These are phyloP conservation scores for Ostrea edulis DNA, from an alignment of 1,140 invertebrate genomes.

Conservation along the genomic window DNA sequence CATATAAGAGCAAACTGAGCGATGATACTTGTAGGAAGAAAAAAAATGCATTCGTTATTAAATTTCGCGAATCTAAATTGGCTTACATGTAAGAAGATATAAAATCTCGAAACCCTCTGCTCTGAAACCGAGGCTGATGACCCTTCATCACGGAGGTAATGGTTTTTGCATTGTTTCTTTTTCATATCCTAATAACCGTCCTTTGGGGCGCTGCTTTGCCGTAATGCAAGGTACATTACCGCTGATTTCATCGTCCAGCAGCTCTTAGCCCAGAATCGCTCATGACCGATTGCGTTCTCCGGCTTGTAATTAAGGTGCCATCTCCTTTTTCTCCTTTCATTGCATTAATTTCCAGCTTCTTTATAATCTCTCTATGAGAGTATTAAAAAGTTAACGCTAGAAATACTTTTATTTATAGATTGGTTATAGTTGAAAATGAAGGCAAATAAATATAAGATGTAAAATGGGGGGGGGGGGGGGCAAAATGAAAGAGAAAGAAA, in stretches of 20 bases:
- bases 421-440: too few relatives aligned
- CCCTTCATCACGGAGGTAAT: not conserved
- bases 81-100: not conserved
- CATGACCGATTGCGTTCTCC: constrained; percentile 1
- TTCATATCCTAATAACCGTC: constrained; percentile 9
- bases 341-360: not conserved
- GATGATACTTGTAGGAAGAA: not conserved
- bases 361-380: not conserved
- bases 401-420: too few relatives aligned
- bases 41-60: not conserved
- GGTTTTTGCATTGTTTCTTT: constrained; percentile 25
- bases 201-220: not conserved
- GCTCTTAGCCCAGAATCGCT: not conserved
- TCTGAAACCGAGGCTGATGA: not conserved
- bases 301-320: constrained; percentile 11
- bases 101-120: not conserved
- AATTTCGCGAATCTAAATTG: not conserved
- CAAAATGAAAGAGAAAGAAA: too few relatives aligned
- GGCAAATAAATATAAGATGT: too few relatives aligned
- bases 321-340: not conserved
- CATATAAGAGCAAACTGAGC: too few relatives aligned
- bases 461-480: too few relatives aligned
- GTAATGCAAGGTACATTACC: constrained; percentile 22
- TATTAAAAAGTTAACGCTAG: not conserved
- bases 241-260: not conserved